Evolutionary conservation across 2,888 invertebrate genomes (phyloP).

Genomic region (Mylabris sibirica): DNA sequence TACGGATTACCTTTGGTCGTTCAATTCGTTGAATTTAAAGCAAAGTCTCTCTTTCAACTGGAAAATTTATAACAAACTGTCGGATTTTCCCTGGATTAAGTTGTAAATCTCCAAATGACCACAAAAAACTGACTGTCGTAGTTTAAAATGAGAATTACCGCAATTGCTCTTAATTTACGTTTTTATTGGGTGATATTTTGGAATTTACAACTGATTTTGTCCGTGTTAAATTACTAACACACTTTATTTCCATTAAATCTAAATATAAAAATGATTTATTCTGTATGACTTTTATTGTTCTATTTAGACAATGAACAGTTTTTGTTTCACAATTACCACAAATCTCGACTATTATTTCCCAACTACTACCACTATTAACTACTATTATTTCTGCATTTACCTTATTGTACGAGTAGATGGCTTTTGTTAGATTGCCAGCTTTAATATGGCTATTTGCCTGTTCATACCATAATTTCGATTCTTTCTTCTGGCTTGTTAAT

Average conservation of each 20-base stretch:
- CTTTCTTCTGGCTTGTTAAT: slow-evolving; percentile 53
- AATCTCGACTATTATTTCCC: not conserved
- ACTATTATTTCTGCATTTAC: slow-evolving; percentile 60
- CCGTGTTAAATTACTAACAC: not conserved
- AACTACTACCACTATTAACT: not conserved
- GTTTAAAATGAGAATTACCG: not conserved
- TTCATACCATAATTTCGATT: slow-evolving; percentile 76
- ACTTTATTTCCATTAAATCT: not conserved
- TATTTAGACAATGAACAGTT: not conserved
- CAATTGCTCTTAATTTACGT: not conserved
- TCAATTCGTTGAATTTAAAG: not conserved
- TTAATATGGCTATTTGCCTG: slow-evolving; percentile 82
- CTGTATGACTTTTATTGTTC: not conserved
- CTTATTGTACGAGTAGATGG: slow-evolving; percentile 75
- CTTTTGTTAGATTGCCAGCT: slow-evolving; percentile 75
- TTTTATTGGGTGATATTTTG: not conserved
- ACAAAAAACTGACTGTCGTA: not conserved
- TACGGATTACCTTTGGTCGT: no score
- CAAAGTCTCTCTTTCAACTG: not conserved
- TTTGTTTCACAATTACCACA: not conserved
- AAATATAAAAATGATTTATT: not conserved
- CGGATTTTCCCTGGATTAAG: not conserved
- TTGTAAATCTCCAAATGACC: not conserved
- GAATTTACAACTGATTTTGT: not conserved
- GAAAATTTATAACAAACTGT: not conserved